Conservation (phyloP, 2,797 vertebrate species). For the Paratrypauchen microcephalus region DNA sequence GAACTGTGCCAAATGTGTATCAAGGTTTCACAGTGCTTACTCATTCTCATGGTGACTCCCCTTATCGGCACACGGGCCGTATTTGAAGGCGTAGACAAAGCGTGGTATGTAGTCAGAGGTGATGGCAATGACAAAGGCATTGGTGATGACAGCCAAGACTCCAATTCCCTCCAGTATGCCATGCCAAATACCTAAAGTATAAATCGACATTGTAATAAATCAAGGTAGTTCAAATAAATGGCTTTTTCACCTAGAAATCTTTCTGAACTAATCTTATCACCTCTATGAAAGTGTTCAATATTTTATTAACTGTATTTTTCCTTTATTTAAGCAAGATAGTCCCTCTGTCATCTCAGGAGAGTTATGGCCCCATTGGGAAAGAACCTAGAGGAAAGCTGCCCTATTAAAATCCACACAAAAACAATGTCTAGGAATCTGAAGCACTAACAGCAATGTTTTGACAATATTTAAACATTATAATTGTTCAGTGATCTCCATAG, state of each 20-base stretch:
- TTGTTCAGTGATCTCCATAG: too few species aligned
- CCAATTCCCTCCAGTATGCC: constrained; percentile 97
- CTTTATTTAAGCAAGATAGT: background rate
- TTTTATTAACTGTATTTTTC: background rate
- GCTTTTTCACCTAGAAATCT: background rate
- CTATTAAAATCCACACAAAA: too few species aligned
- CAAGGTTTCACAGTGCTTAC: constrained; percentile 32
- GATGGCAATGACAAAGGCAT: constrained; percentile 98
- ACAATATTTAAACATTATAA: too few species aligned
- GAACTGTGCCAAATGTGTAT: background rate
- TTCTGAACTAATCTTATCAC: background rate
- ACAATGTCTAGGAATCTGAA: too few species aligned
- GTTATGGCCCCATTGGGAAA: too few species aligned
- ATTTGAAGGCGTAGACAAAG: constrained; percentile 97
- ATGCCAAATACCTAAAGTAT: constrained; percentile 91
- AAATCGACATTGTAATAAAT: constrained; percentile 11
- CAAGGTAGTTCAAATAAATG: background rate
- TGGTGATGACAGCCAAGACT: constrained; percentile 96
- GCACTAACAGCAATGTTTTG: too few species aligned
- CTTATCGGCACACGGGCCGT: constrained; percentile 90
- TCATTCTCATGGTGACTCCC: constrained; percentile 84
- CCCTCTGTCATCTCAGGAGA: too few species aligned
- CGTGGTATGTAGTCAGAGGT: constrained; percentile 99
- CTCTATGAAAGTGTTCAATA: background rate
- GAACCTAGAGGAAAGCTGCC: too few species aligned